phyloP scores from a whole-genome alignment of 2,888 invertebrate genomes.

The Omphaloscelis lunosa region DNA sequence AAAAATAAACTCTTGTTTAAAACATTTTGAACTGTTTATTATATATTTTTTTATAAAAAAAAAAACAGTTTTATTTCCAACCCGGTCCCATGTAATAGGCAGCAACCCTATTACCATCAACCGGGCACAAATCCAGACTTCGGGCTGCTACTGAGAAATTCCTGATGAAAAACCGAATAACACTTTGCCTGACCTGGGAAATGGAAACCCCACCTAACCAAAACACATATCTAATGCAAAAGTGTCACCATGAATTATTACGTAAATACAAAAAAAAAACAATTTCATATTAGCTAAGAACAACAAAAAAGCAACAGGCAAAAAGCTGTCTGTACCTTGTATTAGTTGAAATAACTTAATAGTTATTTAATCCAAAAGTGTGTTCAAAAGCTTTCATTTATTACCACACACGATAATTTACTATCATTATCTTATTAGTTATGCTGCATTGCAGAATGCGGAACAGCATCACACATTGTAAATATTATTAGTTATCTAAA shows the following conservation, averaged over 20 bases:
- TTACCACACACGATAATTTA: slow-evolving; percentile 45
- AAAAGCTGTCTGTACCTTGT: not conserved
- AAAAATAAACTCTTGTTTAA: no score
- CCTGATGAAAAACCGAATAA: no score
- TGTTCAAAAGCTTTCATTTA: slow-evolving; percentile 29
- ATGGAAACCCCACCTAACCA: no score
- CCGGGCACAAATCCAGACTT: no score
- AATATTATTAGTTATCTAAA: slow-evolving; percentile 27
- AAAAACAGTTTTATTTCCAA: no score
- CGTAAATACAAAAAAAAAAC: not conserved
- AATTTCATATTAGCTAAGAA: not conserved
- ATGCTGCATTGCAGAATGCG: slow-evolving; percentile 43
- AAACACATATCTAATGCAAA: not conserved
- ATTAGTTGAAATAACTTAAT: slow-evolving; percentile 23
- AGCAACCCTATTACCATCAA: no score
- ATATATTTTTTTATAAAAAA: no score
- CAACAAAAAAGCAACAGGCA: not conserved
- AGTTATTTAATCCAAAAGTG: slow-evolving; percentile 35
- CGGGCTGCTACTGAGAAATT: no score
- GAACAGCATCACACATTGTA: slow-evolving; percentile 34
- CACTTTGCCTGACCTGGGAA: no score
- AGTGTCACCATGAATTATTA: not conserved
- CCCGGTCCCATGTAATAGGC: no score
- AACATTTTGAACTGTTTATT: no score
- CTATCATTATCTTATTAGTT: slow-evolving; percentile 41